phyloP scores from a whole-genome alignment of 35 echinoderm and acorn worm species.

The Apostichopus japonicus region DNA sequence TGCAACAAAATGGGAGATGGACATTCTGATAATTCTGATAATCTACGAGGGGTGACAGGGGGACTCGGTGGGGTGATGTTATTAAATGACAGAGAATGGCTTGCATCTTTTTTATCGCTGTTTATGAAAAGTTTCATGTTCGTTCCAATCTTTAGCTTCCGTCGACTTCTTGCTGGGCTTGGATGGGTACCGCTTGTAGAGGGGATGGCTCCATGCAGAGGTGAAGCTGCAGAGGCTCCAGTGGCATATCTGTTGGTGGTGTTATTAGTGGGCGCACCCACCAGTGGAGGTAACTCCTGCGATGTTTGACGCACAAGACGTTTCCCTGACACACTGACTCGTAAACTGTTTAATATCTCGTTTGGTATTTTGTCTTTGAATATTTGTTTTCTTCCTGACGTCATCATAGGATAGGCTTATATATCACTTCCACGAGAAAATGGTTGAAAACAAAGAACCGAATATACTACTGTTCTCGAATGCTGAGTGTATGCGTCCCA shows the following conservation, averaged over 20 bases:
- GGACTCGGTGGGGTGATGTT: background rate
- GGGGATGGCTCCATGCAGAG: background rate
- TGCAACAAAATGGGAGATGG: background rate
- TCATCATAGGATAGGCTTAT: background rate
- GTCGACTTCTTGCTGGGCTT: background rate
- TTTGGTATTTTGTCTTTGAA: background rate
- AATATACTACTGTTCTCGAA: too few relatives aligned
- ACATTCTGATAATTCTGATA: constrained; percentile 2
- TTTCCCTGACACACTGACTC: background rate
- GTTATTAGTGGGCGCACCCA: background rate
- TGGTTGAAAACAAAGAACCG: too few relatives aligned
- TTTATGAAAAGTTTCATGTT: background rate
- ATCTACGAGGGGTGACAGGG: background rate
- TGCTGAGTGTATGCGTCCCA: too few relatives aligned
- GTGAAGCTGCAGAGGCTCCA: background rate
- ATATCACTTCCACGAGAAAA: too few relatives aligned
- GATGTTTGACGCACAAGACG: background rate
- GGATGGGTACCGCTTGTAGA: background rate
- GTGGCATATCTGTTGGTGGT: background rate
- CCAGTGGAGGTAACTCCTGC: constrained; percentile 18
- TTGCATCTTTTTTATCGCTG: background rate
- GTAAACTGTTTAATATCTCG: background rate
- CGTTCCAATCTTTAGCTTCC: background rate
- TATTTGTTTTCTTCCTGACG: background rate
- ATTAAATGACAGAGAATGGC: background rate